A percentile compares a stretch with the other conserved stretches of the same genome.
Conservation (phyloP, 2,113 vertebrate genomes). For the Rhodinocichla rosea region DNA sequence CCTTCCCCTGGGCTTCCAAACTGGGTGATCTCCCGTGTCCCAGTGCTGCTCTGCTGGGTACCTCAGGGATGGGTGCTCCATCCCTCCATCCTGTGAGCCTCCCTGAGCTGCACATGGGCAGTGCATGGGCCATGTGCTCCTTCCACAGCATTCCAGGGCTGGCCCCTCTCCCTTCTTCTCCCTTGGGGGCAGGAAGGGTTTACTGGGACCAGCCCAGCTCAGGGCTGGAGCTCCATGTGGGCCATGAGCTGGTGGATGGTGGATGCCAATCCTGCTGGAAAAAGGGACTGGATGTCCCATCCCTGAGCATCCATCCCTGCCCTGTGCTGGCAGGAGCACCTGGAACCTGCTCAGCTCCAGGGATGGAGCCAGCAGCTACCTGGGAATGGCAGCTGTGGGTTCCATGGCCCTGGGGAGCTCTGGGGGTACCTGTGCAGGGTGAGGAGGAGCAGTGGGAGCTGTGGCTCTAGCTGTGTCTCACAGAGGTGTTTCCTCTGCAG, state of each 20-base stretch:
- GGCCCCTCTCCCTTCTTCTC: not conserved
- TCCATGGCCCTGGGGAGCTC: fast-evolving
- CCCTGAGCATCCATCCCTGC: not conserved
- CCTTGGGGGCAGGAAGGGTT: not conserved
- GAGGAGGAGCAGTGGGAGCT: not conserved
- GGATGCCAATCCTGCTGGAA: not conserved
- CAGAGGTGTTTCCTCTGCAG: not conserved
- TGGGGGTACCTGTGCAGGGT: fast-evolving
- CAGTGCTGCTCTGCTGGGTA: fast-evolving
- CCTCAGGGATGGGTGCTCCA: fast-evolving
- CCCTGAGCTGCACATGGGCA: not conserved
- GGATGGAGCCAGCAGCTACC: fast-evolving
- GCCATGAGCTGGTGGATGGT: not conserved
- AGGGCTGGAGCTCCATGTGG: not conserved
- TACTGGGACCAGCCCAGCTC: not conserved
- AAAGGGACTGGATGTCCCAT: not conserved
- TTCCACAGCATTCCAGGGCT: not conserved
- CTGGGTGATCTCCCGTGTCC: fast-evolving
- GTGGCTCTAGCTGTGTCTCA: not conserved
- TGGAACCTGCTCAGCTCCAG: not conserved
- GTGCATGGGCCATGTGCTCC: not conserved
- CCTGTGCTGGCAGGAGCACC: not conserved
- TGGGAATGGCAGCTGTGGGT: not conserved
- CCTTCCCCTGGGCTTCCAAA: not conserved
- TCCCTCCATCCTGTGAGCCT: not conserved